phyloP scores from a whole-genome alignment of 1,140 invertebrate genomes.

The Tetragnatha versicolor region DNA sequence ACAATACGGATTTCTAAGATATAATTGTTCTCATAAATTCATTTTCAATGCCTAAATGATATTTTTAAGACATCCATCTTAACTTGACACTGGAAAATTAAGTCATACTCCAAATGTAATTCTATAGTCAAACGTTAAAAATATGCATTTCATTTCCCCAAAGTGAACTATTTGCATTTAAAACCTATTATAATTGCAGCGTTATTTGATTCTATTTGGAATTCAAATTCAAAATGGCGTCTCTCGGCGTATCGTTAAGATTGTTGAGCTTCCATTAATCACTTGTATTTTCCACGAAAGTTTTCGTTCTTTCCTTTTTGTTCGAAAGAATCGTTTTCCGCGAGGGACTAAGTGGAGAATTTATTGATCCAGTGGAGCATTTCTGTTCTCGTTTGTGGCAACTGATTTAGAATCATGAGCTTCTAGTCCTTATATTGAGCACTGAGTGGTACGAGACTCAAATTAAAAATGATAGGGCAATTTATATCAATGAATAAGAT shows the following conservation, averaged over 20 bases:
- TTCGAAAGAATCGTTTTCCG: background rate
- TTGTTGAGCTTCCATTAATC: conserved; percentile 14
- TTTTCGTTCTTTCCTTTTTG: background rate
- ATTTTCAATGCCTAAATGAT: too few species aligned
- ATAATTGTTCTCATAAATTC: too few species aligned
- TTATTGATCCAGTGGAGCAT: conserved; percentile 3
- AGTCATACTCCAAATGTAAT: too few species aligned
- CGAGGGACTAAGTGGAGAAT: background rate
- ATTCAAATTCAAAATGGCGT: background rate
- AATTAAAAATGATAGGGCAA: too few species aligned
- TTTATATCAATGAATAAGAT: too few species aligned
- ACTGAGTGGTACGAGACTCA: too few species aligned
- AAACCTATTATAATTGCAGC: conserved; percentile 18
- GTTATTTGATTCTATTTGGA: conserved; percentile 20
- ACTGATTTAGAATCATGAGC: background rate
- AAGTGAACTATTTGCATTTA: conserved; percentile 31
- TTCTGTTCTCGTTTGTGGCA: background rate
- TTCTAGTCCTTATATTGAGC: too few species aligned
- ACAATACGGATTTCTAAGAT: too few species aligned
- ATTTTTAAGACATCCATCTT: too few species aligned
- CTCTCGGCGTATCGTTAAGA: background rate
- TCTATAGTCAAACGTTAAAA: too few species aligned
- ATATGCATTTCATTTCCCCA: conserved; percentile 9
- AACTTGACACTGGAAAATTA: too few species aligned
- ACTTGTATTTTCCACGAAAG: background rate